Base-by-base conservation (phyloP, 2,797 vertebrate species). In the Heteromormyrus szaboi region DNA sequence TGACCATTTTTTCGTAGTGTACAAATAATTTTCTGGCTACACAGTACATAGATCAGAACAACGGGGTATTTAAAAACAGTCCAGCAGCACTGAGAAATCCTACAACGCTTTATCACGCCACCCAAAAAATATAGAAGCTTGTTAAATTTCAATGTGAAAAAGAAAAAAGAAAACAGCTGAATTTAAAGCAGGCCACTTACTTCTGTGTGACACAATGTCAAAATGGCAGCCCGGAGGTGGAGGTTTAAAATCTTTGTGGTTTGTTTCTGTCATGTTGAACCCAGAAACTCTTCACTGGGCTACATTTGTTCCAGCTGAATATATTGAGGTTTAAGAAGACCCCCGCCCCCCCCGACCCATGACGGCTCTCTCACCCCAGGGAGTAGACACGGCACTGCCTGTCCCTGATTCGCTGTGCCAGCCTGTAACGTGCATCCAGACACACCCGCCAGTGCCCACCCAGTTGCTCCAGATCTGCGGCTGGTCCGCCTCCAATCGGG, bases 361-460 rank as follows among this genome's bases (percentile, higher is more conserved):
- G 65, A 53, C 72, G 2, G 76, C 1, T 89, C 37, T 91, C 97
- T 92, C 93, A 99, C 98, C 98, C 98, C 41, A 99, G 96, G 22
- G 98, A 99, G 92, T 99, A 99, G 72, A 99, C 94, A 11, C 97
- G 95, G 90, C 98, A 99, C 87, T 94, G 96, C 93, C 97, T 97
- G 90, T 72, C 95, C 81, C 93, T 93, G 89, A 99, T 96, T 84
- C 95, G 96, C 92, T 95, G 96, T 87, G 91, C 90, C 92, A 99
- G 96, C 93, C 95, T 96, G 93, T 97, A 99, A 88, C 93, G 94
- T 88, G 96, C 95, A 41, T 99, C 98, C 91, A 99, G 93, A 92
- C 98, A 99, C 86, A 97, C 87, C 0, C 93, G 91, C 98, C 98
- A 99, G 41, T 95, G 94, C 62, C 94, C 95, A 54, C 90, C 90